These are phyloP conservation scores for Lithosia quadra DNA, from an alignment of 2,888 invertebrate species.

Conservation along the genomic window DNA sequence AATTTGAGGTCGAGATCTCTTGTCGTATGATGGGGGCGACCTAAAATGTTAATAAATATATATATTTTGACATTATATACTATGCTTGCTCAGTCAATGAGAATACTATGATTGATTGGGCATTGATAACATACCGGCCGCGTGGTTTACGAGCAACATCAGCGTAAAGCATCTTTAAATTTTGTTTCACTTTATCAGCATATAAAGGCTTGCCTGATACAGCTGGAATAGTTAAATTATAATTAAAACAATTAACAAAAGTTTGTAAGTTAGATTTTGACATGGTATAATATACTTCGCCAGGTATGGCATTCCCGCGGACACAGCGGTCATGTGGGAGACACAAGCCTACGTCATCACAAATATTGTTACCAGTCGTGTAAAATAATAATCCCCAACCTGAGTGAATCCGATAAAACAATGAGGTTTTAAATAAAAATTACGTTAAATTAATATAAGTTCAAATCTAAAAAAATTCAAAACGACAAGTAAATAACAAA, in stretches of 20 bases:
- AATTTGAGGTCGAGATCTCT: constrained; percentile 61
- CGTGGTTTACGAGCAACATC: constrained; percentile 73
- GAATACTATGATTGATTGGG: background rate
- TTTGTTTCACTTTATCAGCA: constrained; percentile 80
- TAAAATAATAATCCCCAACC: no score
- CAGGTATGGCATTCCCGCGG: no score
- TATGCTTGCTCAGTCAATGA: background rate
- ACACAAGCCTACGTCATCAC: no score
- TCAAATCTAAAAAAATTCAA: no score
- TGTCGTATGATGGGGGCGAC: constrained; percentile 56
- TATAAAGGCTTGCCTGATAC: constrained; percentile 67
- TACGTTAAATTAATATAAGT: no score
- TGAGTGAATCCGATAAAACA: no score
- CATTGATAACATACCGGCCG: constrained; percentile 58
- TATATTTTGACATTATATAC: background rate
- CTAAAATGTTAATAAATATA: constrained; percentile 47
- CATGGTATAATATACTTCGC: no score
- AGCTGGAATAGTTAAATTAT: constrained; percentile 49
- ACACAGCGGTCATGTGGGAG: no score
- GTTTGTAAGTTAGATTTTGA: background rate
- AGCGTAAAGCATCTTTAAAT: constrained; percentile 76
- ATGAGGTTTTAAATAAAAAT: no score
- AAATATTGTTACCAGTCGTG: no score
- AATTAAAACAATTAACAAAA: background rate
- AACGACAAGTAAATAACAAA: no score